Evolutionary conservation across 2,797 vertebrate species (phyloP).

Genomic region (Tokudaia tokunoshimensis): DNA sequence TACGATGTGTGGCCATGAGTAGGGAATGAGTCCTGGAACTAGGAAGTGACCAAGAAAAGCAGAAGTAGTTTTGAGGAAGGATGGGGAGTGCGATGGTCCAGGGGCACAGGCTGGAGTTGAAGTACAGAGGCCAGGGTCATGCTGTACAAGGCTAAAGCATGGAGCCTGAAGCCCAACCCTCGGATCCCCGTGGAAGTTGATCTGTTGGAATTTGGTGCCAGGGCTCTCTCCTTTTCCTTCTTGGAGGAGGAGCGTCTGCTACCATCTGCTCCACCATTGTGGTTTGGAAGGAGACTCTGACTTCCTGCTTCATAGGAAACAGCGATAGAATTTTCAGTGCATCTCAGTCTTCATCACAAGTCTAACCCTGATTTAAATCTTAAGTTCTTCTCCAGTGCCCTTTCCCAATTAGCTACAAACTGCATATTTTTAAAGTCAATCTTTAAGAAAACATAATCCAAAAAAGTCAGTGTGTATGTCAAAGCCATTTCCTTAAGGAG

Average conservation of each 20-base stretch:
- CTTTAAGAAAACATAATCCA: not conserved
- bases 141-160: not conserved
- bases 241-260: not conserved
- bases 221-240: not conserved
- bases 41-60: not conserved
- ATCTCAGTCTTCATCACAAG: not conserved
- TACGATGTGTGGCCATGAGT: not conserved
- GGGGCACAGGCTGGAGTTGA: not conserved
- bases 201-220: not conserved
- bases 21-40: not conserved
- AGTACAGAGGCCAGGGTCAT: not conserved
- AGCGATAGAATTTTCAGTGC: slow-evolving; percentile 22
- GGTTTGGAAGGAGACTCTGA: not conserved
- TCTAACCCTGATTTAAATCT: not conserved
- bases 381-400: not conserved
- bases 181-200: not conserved
- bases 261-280: not conserved
- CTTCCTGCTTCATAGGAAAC: slow-evolving; percentile 34
- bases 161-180: not conserved
- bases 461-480: not conserved
- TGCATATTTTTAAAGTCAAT: not conserved
- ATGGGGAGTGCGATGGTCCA: not conserved
- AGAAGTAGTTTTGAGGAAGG: not conserved
- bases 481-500: not conserved
- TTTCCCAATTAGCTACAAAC: slow-evolving; percentile 1